Base-by-base conservation (phyloP, 2,113 vertebrate genomes). In the Fukomys damarensis region DNA sequence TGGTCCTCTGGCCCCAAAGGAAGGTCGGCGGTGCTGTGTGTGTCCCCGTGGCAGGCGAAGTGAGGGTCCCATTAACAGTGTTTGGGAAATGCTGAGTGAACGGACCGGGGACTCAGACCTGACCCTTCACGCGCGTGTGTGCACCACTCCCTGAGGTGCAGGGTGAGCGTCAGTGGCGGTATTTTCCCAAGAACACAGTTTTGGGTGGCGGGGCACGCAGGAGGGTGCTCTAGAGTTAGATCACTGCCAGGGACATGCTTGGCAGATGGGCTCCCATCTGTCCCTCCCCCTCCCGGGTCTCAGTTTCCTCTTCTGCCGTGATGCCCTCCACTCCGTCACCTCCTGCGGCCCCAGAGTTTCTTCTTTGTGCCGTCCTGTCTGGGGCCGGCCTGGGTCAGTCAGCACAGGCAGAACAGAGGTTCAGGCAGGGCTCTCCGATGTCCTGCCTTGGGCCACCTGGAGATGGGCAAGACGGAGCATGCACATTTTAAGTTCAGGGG, bases 111-210 rank as follows among this genome's bases (percentile, higher is more conserved):
- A 32, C 54, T 9, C 41, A n/a, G 35, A 41, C 46, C 28, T 19
- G 17, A 0, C 12, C 13, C 65, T 49, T 49, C 56, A 19, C 5
- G 0, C n/a, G 8, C 0, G 0, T 12, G 10, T 30, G 12, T 14
- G 35, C 77, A 70, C 58, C 65, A 96, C 20, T 52, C 38, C 49
- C 68, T 22, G n/a, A 32, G 9, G 41, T 5, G 28, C 24, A 20
- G 19, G 22, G 14, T 49, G 43, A 20, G n/a, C 61, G 1, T 28
- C 35, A 86, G 66, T 79, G 24, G 17, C 24, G 43, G 26, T 12
- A 14, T 79, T 88, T 68, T 26, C 52, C 79, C 19, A 26, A 32
- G 46, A 81, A 32, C 12, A 66, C 20, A 0, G 28, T 58, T 28
- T 54, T 35, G 0, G 22, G 54, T 12, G 58, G 59, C 43, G 9